A percentile compares a stretch with the other conserved stretches of the same genome.
Evolutionary conservation across 2,113 vertebrate species (phyloP).

Genomic region (Podilymbus podiceps): DNA sequence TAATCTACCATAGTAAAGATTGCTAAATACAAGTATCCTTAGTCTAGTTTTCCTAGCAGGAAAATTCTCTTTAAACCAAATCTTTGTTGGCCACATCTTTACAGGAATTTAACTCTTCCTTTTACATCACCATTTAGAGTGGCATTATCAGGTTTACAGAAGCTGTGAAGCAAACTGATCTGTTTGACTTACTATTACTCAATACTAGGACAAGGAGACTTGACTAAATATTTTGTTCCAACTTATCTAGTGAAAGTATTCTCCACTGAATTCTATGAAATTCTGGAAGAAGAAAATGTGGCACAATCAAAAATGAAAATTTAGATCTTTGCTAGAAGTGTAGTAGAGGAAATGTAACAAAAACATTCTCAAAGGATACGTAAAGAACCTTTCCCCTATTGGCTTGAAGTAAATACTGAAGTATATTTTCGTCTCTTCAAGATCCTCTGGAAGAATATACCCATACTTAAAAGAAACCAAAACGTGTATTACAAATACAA

Average conservation of each 20-base stretch:
- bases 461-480: conserved; percentile 81
- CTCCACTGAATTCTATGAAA: neutral
- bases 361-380: conserved; percentile 79
- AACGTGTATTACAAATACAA: neutral
- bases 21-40: neutral
- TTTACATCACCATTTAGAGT: neutral
- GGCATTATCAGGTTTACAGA: neutral
- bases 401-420: conserved; percentile 86
- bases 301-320: neutral
- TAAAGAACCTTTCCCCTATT: conserved; percentile 81
- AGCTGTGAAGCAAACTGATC: neutral
- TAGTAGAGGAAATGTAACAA: neutral
- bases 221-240: neutral
- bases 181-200: neutral
- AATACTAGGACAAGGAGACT: neutral
- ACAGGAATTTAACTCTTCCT: neutral
- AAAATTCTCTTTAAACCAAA: neutral
- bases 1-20: neutral
- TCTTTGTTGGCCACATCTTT: neutral
- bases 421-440: conserved; percentile 73
- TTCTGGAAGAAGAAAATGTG: neutral
- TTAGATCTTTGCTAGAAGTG: neutral
- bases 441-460: conserved; percentile 82
- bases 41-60: neutral
- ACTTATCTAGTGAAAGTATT: neutral